Evolutionary conservation across 2,888 invertebrate genomes (phyloP), one percentile per base, ranked within the genome.

Genomic region (Cephus spinipes): DNA sequence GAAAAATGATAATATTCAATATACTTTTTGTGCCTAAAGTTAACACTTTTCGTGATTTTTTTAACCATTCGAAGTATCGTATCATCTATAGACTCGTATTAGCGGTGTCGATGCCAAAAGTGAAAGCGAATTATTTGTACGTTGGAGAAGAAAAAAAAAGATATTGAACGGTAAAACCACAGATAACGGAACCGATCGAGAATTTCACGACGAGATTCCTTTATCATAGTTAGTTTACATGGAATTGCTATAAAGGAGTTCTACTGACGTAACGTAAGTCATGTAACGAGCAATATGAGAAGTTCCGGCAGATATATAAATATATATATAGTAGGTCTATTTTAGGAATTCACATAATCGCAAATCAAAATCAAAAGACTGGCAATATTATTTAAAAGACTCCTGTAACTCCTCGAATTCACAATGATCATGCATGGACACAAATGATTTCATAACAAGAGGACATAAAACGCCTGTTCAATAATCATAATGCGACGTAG

Each of bases 91-190:
- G 55, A 9, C 23, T 23, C 9, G 23, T 55, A 55, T 23, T 55
- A 55, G 55, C 55, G 2, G 55, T 55, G 9, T 2, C 55, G 34
- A 74, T 34, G 31, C 74, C 36, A 12, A 23, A n/a, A 74, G 74
- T 74, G 74, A 74, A 74, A 74, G 74, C 35, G 30, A 30, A 74
- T 74, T 74, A 74, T 74, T 74, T 74, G 12, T 30, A 34, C 35
- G 74, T 34, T 11, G 36, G 12, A 33, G 30, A n/a, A 71, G 32
- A 71, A 34, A 32, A 34, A 34, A 74, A 74, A 34, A 35, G 12
- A 34, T 23, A 34, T 23, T 23, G 74, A 30, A 23, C 35, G 36
- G 35, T 34, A n/a, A 30, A 33, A 71, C 15, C 71, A 32, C 30
- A 33, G 23, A 32, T 32, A 33, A 31, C 30, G 71, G 33, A 23